Conservation (phyloP, 2,888 invertebrate species). For the Nemotelus pantherinus region DNA sequence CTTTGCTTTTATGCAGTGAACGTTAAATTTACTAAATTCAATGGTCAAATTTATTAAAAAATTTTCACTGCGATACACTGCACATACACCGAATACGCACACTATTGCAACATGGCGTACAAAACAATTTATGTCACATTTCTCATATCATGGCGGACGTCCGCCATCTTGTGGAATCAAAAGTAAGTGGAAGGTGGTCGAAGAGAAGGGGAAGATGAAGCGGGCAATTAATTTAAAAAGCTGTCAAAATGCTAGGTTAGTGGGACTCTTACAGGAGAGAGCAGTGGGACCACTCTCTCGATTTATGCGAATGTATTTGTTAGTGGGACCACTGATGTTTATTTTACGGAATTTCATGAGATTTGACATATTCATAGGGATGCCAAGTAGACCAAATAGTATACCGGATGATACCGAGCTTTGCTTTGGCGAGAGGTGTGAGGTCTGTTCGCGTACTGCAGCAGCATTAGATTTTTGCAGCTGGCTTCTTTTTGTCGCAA, state of each 20-base stretch:
- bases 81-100: slow-evolving; percentile 23
- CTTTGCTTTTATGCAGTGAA: background rate
- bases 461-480: too few relatives aligned
- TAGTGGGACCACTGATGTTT: slow-evolving; percentile 47
- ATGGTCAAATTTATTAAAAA: background rate
- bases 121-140: background rate
- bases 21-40: slow-evolving; percentile 7
- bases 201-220: background rate
- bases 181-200: slow-evolving; percentile 18
- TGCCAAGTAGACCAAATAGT: background rate
- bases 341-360: background rate
- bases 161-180: slow-evolving; percentile 47
- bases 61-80: slow-evolving; percentile 25
- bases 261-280: slow-evolving; percentile 40
- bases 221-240: background rate
- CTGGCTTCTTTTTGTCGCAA: too few relatives aligned
- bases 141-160: background rate
- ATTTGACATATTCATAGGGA: background rate
- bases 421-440: too few relatives aligned
- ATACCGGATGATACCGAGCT: too few relatives aligned
- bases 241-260: slow-evolving; percentile 25
- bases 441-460: too few relatives aligned
- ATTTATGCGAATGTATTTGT: background rate
- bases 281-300: slow-evolving; percentile 43
- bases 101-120: slow-evolving; percentile 48